Base-by-base conservation (phyloP, 2,797 vertebrate species). In the Iguana delicatissima region DNA sequence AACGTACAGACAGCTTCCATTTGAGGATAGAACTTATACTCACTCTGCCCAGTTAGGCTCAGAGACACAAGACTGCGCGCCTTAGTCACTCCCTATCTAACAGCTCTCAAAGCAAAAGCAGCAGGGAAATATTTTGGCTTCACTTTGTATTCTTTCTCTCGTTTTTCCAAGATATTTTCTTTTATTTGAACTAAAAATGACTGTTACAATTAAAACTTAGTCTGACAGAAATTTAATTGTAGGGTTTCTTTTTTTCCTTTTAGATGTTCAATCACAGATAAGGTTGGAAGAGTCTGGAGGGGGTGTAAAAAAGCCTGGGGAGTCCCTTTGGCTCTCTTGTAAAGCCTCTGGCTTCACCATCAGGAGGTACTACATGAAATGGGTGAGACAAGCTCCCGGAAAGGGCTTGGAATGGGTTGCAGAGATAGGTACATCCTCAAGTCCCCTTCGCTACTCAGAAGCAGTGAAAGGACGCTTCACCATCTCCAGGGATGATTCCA, bases 401-500 rank as follows among this genome's bases (percentile, higher is more conserved):
- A 90, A 80, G 1, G 89, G 83, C 0, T 46, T 86, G 55, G 84
- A 92, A 50, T 93, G 89, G 90, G 7, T 85, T 1, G 84, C 42
- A 38, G 3, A 5, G 5, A 67, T 18, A 72, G 82, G 46, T 16
- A 14, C 32, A 16, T 18, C 1, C 18, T 59, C 57, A 22, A 67
- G 24, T 9, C 46, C 16, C 26, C 3, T 57, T 7, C 16, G 24
- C 10, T 88, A 88, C 42, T n/a, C 46, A 9, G 24, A 57, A n/a
- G 6, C 86, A n/a, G 91, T 92, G 10, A 73, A 89, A 29, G 93
- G 92, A 52, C 29, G 57, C 50, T 69, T 96, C 89, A 95, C 87
- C 84, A 93, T 96, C 14, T 95, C 94, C 94, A 96, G 93, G 92
- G 93, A 96, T 74, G 91, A 92, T 69, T 84, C 8, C 62, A 74